These are phyloP conservation scores for Manis javanica DNA, from an alignment of 2,797 vertebrate genomes.

Conservation along the genomic window DNA sequence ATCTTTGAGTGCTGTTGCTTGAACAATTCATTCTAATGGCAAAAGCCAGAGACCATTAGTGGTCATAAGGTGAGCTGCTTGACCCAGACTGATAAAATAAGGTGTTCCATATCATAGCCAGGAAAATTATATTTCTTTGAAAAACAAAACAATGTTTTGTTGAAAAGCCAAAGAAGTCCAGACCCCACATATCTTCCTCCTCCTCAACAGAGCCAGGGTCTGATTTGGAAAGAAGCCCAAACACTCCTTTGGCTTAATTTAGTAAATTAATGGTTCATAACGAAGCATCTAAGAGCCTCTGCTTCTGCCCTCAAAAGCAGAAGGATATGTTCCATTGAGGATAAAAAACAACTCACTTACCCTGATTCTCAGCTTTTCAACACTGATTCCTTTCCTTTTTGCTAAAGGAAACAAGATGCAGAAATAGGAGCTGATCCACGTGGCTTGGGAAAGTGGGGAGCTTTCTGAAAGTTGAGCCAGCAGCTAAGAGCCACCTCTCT, in stretches of 20 bases:
- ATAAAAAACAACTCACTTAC: neutral
- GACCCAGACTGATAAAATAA: neutral
- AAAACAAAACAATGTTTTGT: constrained; percentile 30
- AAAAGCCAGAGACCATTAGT: constrained; percentile 5
- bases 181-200: neutral
- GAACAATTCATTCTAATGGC: constrained; percentile 47
- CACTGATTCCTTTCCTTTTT: neutral
- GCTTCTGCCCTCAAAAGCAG: neutral
- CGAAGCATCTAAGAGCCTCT: neutral
- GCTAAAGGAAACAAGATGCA: neutral
- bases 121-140: constrained; percentile 28
- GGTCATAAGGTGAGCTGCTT: neutral
- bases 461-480: neutral
- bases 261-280: neutral
- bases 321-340: neutral
- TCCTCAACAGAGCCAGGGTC: neutral
- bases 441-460: neutral
- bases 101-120: neutral
- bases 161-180: constrained; percentile 21
- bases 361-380: neutral
- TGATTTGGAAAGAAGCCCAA: neutral
- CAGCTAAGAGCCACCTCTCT: neutral
- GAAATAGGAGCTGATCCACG: neutral
- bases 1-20: neutral
- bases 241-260: neutral